Conservation (phyloP, 2,113 vertebrate species). For the Geococcyx californianus region DNA sequence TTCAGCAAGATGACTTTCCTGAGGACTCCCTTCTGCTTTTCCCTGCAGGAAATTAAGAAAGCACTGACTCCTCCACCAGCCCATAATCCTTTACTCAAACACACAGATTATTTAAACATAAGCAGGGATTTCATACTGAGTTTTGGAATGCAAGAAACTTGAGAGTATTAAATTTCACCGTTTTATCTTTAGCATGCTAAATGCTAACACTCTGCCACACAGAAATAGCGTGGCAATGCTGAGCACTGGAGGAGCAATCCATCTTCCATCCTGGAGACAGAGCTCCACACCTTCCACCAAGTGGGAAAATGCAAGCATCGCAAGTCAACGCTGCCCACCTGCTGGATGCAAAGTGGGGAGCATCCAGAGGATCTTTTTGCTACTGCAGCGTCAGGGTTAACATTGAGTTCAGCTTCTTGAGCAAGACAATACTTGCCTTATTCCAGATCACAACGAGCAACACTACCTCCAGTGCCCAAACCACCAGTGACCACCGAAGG, state of each 20-base stretch:
- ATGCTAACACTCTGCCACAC: neutral
- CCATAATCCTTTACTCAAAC: conserved; percentile 35
- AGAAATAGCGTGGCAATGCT: neutral
- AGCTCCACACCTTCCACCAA: rapidly evolving
- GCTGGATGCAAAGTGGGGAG: neutral
- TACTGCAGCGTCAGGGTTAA: neutral
- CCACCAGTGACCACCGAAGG: neutral
- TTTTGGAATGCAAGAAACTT: neutral
- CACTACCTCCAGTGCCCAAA: neutral
- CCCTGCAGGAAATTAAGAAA: neutral
- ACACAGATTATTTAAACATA: conserved; percentile 20
- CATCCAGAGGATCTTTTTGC: neutral
- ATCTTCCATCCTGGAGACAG: neutral
- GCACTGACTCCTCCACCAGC: neutral
- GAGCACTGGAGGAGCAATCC: rapidly evolving
- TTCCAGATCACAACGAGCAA: neutral
- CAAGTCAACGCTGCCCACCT: neutral
- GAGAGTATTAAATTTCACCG: neutral
- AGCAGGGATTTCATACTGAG: neutral
- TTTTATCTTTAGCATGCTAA: neutral
- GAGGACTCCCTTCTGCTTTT: neutral
- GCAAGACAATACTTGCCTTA: neutral
- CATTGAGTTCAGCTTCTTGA: neutral
- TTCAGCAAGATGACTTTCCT: neutral
- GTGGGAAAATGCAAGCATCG: rapidly evolving